A percentile compares a stretch with the other conserved stretches of the same genome.
Conservation (phyloP, 2,888 invertebrate species). For the Nomada fabriciana region DNA sequence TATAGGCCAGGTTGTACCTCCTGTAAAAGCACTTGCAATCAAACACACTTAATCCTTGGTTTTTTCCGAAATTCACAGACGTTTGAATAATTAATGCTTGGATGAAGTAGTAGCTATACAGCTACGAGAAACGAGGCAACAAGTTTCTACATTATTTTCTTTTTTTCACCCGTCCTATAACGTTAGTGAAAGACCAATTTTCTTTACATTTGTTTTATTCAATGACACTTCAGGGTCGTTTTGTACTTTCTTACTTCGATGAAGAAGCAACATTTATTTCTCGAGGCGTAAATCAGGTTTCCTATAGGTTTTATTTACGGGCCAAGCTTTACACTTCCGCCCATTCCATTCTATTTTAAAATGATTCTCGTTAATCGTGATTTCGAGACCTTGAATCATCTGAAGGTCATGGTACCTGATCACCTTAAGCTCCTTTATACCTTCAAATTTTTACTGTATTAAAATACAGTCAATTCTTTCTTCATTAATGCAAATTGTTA, state of each 20-base stretch:
- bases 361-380: neutral
- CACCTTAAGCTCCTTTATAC: neutral
- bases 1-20: neutral
- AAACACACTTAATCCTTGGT: too few species aligned
- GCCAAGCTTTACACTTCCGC: slow-evolving; percentile 3
- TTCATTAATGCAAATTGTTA: too few species aligned
- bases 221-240: too few species aligned
- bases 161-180: neutral
- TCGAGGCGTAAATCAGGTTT: neutral
- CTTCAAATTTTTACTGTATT: neutral
- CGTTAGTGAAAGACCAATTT: neutral
- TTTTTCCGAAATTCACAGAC: neutral
- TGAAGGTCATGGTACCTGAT: neutral
- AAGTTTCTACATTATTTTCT: neutral
- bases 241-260: neutral
- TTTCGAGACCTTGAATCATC: neutral
- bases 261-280: neutral
- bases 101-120: too few species aligned
- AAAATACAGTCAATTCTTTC: neutral
- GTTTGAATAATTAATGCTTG: neutral
- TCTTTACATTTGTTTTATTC: neutral
- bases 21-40: neutral
- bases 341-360: neutral
- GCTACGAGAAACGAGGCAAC: neutral
- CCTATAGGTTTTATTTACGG: neutral